Percentiles rank a stretch among this genome's conserved stretches.
phyloP scores from a whole-genome alignment of 2,888 invertebrate species.

The Arctia plantaginis region DNA sequence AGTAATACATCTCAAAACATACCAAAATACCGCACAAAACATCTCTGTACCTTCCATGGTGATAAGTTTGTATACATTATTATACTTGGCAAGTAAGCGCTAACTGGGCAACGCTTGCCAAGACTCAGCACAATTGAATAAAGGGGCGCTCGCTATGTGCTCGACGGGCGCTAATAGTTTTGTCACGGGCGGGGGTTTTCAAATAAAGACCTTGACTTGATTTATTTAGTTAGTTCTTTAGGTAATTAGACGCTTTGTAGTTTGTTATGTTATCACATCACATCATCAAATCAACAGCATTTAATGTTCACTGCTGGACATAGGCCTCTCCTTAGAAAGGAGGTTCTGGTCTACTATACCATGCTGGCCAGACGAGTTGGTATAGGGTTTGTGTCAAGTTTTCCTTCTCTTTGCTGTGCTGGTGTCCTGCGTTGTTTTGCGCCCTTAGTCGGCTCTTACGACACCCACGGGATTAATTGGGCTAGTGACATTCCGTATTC shows the following conservation, averaged over 20 bases:
- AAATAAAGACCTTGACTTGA: constrained; percentile 5
- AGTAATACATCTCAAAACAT: neutral
- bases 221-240: neutral
- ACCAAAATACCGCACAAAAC: neutral
- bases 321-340: too few relatives aligned
- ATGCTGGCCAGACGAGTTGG: too few relatives aligned
- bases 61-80: constrained; percentile 35
- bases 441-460: too few relatives aligned
- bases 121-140: constrained; percentile 48
- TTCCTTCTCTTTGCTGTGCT: too few relatives aligned
- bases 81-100: constrained; percentile 26
- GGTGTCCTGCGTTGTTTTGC: too few relatives aligned
- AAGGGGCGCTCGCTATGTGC: constrained; percentile 28
- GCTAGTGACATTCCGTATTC: too few relatives aligned
- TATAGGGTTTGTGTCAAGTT: too few relatives aligned
- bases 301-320: too few relatives aligned
- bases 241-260: neutral
- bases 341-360: too few relatives aligned
- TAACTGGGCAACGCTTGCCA: constrained; percentile 13
- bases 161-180: constrained; percentile 32
- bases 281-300: too few relatives aligned
- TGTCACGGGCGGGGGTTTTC: constrained; percentile 23
- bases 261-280: neutral
- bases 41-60: neutral
- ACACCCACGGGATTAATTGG: too few relatives aligned